These are phyloP conservation scores for Xylophagus ater DNA, from an alignment of 2,888 invertebrate species.

Conservation along the genomic window DNA sequence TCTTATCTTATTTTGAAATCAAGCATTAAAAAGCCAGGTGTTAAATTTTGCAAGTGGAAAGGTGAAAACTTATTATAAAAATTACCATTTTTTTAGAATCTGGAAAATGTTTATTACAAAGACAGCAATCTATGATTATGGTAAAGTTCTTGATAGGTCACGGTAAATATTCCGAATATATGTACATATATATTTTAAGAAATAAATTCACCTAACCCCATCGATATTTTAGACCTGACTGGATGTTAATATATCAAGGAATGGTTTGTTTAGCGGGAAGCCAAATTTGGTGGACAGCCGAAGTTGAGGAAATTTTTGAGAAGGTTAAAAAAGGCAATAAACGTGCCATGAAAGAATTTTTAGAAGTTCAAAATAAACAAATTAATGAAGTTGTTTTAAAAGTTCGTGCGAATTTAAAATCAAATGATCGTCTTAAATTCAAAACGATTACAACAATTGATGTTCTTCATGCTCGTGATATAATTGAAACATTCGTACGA, in stretches of 20 bases:
- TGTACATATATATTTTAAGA: too few species aligned
- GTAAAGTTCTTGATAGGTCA: conserved; percentile 54
- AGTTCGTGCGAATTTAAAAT: conserved; percentile 52
- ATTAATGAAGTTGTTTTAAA: conserved; percentile 73
- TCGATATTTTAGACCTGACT: conserved; percentile 63
- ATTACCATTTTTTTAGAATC: too few species aligned
- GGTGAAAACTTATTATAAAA: too few species aligned
- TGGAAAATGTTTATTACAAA: conserved; percentile 79
- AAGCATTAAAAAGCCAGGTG: too few species aligned
- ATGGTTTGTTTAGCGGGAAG: conserved; percentile 77
- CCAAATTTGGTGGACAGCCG: conserved; percentile 80
- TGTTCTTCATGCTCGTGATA: conserved; percentile 84
- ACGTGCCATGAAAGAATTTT: conserved; percentile 82
- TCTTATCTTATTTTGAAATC: too few species aligned
- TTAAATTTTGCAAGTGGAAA: too few species aligned
- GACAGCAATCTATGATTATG: conserved; percentile 78
- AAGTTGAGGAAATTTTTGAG: conserved; percentile 64
- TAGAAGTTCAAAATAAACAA: conserved; percentile 63
- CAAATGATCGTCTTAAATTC: conserved; percentile 79
- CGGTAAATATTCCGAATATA: too few species aligned
- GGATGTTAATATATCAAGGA: conserved; percentile 84
- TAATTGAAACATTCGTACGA: conserved; percentile 69
- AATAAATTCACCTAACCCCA: too few species aligned
- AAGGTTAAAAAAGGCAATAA: conserved; percentile 43
- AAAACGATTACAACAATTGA: conserved; percentile 83